Conservation (phyloP, 2,797 vertebrate species). For the Syngnathus acus region DNA sequence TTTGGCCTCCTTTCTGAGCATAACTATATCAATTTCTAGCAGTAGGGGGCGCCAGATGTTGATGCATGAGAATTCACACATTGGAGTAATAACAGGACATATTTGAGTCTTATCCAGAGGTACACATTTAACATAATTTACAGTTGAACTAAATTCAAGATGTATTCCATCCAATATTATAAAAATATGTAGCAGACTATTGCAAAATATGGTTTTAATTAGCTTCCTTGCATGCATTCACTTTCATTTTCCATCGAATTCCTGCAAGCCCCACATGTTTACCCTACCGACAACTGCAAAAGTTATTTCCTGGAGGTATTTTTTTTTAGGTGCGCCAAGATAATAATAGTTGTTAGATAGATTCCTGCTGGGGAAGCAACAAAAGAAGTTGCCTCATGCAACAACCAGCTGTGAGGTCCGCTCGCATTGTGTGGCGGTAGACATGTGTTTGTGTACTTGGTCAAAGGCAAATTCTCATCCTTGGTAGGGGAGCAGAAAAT, state of each 20-base stretch:
- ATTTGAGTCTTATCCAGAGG: neutral
- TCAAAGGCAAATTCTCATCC: conserved; percentile 26
- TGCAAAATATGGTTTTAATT: neutral
- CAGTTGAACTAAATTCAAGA: neutral
- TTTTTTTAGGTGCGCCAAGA: neutral
- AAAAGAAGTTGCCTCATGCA: conserved; percentile 5
- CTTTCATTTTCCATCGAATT: conserved; percentile 5
- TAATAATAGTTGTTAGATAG: neutral
- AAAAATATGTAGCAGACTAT: neutral
- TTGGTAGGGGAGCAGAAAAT: conserved; percentile 23
- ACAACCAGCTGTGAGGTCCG: conserved; percentile 18
- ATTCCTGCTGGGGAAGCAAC: conserved; percentile 16
- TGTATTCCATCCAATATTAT: neutral
- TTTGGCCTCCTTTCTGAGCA: conserved; percentile 30
- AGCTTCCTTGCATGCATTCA: neutral
- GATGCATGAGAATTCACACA: neutral
- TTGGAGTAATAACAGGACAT: neutral
- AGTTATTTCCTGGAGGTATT: neutral
- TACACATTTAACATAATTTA: neutral
- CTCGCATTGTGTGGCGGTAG: conserved; percentile 2
- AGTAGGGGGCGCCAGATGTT: conserved; percentile 49
- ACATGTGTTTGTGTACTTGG: conserved; percentile 12
- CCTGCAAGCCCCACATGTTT: neutral
- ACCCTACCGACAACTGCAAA: neutral
- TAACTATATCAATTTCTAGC: conserved; percentile 5